These are phyloP conservation scores for Apostichopus japonicus DNA, from an alignment of 35 echinoderm and acorn worm genomes.

Conservation along the genomic window DNA sequence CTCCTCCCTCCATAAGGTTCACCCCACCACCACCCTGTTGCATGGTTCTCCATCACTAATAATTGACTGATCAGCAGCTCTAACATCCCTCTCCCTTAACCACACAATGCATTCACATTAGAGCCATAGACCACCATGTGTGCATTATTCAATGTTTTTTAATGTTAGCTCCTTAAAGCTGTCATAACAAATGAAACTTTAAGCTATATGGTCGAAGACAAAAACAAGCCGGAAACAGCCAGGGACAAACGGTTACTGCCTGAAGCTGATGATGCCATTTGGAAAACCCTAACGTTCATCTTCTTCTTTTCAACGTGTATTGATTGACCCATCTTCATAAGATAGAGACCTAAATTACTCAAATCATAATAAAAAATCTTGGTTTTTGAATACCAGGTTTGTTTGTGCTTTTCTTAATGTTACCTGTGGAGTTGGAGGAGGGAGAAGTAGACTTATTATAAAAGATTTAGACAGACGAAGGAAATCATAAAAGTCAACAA, in stretches of 20 bases:
- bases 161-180: neutral
- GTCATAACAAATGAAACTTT: neutral
- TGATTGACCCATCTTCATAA: neutral
- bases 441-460: neutral
- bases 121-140: too few relatives aligned
- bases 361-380: neutral
- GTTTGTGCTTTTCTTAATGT: neutral
- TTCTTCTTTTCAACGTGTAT: neutral
- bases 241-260: neutral
- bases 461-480: neutral
- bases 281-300: neutral
- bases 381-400: neutral
- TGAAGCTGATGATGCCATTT: neutral
- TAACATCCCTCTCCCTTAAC: too few relatives aligned
- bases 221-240: neutral
- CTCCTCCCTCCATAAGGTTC: too few relatives aligned
- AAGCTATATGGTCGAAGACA: neutral
- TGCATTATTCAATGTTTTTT: too few relatives aligned
- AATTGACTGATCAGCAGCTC: too few relatives aligned
- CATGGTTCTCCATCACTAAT: too few relatives aligned
- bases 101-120: too few relatives aligned
- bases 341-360: neutral
- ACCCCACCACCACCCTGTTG: too few relatives aligned
- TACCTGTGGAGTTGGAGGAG: neutral
- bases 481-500: neutral